phyloP scores from a whole-genome alignment of 2,113 vertebrate species.

The Sporophila hypoxantha region DNA sequence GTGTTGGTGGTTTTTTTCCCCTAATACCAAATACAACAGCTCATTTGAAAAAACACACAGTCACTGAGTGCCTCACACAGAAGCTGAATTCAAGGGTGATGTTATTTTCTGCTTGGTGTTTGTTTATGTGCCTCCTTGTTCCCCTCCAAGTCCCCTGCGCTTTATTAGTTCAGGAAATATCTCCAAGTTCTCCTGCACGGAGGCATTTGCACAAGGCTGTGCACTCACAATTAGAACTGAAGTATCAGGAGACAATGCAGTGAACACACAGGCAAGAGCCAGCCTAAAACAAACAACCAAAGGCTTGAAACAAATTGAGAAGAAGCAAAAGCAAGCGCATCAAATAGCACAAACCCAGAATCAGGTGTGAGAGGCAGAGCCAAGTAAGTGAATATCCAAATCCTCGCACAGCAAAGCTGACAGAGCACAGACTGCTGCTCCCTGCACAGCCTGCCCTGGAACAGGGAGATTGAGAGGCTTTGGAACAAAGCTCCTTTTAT shows the following conservation, averaged over 20 bases:
- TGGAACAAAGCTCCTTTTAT: slow-evolving; percentile 63
- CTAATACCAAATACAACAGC: not conserved
- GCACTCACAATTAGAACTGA: slow-evolving; percentile 54
- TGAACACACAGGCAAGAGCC: slow-evolving; percentile 31
- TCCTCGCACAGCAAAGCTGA: slow-evolving; percentile 37
- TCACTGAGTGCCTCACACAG: not conserved
- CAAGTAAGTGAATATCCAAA: slow-evolving; percentile 54
- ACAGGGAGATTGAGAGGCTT: slow-evolving; percentile 50
- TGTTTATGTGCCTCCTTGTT: slow-evolving; percentile 34
- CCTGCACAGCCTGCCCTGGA: slow-evolving; percentile 44
- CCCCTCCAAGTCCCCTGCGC: slow-evolving; percentile 35
- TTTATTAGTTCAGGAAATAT: slow-evolving; percentile 53
- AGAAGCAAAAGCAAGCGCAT: slow-evolving; percentile 54
- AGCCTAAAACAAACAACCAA: slow-evolving; percentile 62
- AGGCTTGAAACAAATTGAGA: slow-evolving; percentile 63
- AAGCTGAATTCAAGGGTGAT: not conserved
- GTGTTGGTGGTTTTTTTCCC: not conserved
- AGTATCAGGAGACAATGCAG: slow-evolving; percentile 46
- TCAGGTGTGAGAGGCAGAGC: slow-evolving; percentile 58
- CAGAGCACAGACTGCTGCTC: slow-evolving; percentile 45
- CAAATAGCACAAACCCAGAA: slow-evolving; percentile 46
- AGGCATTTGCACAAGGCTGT: slow-evolving; percentile 28
- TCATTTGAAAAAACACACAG: slow-evolving; percentile 14
- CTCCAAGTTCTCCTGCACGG: slow-evolving; percentile 41
- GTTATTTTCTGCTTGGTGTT: slow-evolving; percentile 15